Percentiles rank a stretch among this genome's conserved stretches.
These are phyloP conservation scores for Mellilla xanthometata DNA, from an alignment of 2,888 invertebrate species.

Conservation along the genomic window DNA sequence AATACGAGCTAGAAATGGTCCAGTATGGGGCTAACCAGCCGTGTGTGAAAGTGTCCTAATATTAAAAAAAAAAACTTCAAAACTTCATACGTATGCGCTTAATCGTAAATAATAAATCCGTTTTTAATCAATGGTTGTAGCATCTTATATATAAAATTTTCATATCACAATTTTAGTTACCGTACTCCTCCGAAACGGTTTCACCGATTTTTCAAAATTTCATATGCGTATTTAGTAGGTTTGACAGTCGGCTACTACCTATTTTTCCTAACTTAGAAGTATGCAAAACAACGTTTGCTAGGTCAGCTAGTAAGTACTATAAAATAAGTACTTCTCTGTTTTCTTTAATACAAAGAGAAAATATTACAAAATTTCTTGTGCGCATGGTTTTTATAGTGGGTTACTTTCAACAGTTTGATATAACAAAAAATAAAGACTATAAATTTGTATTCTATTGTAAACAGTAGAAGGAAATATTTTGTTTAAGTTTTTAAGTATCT, in stretches of 20 bases:
- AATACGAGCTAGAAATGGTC: no score
- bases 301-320: neutral
- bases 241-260: no score
- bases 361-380: constrained; percentile 64
- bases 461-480: neutral
- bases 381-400: constrained; percentile 19
- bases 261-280: no score
- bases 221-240: no score
- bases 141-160: no score
- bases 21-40: no score
- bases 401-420: constrained; percentile 4
- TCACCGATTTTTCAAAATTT: no score
- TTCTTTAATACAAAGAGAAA: constrained; percentile 38
- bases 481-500: constrained; percentile 50
- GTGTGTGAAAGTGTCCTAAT: no score
- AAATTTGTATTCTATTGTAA: constrained; percentile 4
- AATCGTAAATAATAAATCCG: constrained; percentile 39
- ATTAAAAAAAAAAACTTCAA: constrained; percentile 22
- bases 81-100: constrained; percentile 34
- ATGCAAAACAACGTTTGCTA: no score
- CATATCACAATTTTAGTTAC: no score
- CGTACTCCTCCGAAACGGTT: no score
- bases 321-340: constrained; percentile 23
- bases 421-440: no score
- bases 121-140: constrained; percentile 32